These are phyloP conservation scores for Natrix natrix DNA, from an alignment of 2,797 vertebrate genomes.

Conservation along the genomic window DNA sequence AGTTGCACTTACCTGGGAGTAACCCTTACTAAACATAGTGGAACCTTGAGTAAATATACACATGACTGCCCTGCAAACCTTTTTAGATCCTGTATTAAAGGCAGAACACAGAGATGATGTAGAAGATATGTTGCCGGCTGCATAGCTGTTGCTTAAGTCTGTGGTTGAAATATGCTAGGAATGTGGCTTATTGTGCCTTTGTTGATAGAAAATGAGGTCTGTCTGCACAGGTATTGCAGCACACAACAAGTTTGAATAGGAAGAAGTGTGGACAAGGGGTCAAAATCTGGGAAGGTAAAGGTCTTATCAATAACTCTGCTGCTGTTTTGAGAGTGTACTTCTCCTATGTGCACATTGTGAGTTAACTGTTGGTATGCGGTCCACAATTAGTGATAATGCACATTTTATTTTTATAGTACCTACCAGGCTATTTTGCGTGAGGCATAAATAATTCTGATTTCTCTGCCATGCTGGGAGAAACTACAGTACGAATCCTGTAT, in stretches of 20 bases:
- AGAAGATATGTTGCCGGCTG: constrained; percentile 52
- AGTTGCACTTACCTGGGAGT: not conserved
- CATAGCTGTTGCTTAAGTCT: constrained; percentile 60
- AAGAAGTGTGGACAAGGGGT: not conserved
- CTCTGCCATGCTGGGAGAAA: not conserved
- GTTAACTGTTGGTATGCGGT: not conserved
- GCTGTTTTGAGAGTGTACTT: not conserved
- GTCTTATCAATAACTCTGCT: not conserved
- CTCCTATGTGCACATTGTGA: not conserved
- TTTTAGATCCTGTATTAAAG: constrained; percentile 60
- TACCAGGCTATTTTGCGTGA: not conserved
- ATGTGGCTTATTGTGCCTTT: constrained; percentile 16
- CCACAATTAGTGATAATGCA: not conserved
- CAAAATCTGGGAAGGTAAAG: not conserved
- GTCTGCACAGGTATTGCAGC: constrained; percentile 17
- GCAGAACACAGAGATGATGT: constrained; percentile 48
- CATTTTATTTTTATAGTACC: not conserved
- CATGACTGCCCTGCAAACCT: constrained; percentile 16
- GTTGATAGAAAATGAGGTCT: constrained; percentile 28
- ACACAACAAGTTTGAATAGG: constrained; percentile 3
- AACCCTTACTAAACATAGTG: not conserved
- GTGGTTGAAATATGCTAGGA: constrained; percentile 53
- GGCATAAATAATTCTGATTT: not conserved
- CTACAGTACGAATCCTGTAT: not conserved
- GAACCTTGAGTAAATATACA: not conserved